These are phyloP conservation scores for Augochlorella aurata DNA, from an alignment of 2,888 invertebrate species.

Conservation along the genomic window DNA sequence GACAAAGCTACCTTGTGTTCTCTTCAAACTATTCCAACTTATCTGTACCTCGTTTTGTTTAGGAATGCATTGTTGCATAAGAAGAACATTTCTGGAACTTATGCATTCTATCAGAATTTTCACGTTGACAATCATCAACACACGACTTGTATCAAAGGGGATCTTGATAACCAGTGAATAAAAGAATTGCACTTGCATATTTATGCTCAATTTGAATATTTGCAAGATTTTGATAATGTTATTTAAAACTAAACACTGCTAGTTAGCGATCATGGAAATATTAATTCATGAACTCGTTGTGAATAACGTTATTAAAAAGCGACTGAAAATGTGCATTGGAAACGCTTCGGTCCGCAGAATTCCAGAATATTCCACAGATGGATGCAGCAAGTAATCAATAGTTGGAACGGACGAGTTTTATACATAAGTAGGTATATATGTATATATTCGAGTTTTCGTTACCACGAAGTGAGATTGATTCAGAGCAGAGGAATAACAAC, in stretches of 20 bases:
- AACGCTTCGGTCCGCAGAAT: background rate
- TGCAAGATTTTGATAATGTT: background rate
- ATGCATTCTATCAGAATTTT: background rate
- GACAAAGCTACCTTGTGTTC: background rate
- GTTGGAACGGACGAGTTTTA: conserved; percentile 55
- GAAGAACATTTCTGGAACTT: background rate
- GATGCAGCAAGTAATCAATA: conserved; percentile 65
- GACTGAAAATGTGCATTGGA: background rate
- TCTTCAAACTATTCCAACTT: background rate
- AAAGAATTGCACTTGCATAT: background rate
- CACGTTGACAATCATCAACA: too few species aligned
- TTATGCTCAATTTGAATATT: background rate
- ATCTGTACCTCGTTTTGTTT: background rate
- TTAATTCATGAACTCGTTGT: background rate
- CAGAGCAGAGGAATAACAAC: background rate
- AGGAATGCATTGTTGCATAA: background rate
- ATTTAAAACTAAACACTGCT: background rate
- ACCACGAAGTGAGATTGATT: background rate
- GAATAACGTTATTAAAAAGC: background rate
- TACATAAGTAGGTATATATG: conserved; percentile 31
- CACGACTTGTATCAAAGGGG: too few species aligned
- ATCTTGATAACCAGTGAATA: background rate
- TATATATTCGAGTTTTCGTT: conserved; percentile 15
- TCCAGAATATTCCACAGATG: conserved; percentile 55
- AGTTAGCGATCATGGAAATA: too few species aligned